Percentiles rank a stretch among this genome's conserved stretches.
These are phyloP conservation scores for Notothenia rossii DNA, from an alignment of 2,113 vertebrate genomes.

Conservation along the genomic window DNA sequence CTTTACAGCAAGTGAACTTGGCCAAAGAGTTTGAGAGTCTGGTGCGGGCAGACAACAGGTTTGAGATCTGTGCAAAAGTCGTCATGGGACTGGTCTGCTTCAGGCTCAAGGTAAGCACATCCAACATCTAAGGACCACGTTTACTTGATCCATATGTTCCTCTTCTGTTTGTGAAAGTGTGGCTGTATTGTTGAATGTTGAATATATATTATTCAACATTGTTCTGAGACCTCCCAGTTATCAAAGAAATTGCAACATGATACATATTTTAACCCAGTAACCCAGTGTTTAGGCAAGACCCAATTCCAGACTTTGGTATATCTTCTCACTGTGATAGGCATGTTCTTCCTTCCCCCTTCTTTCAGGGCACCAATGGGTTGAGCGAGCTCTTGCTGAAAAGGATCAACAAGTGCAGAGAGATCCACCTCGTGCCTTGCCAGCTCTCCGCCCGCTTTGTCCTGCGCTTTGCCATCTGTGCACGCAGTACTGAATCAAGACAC, in stretches of 20 bases:
- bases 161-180: not conserved
- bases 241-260: not conserved
- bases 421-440: constrained; percentile 93
- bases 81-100: constrained; percentile 95
- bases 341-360: not conserved
- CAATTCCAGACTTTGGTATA: not conserved
- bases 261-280: not conserved
- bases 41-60: constrained; percentile 89
- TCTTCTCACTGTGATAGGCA: not conserved
- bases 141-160: not conserved
- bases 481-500: constrained; percentile 86
- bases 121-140: not conserved
- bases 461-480: constrained; percentile 91
- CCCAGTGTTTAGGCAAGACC: not conserved
- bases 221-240: not conserved
- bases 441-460: constrained; percentile 89
- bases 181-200: not conserved
- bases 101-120: constrained; percentile 91
- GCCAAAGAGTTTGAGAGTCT: constrained; percentile 91
- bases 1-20: constrained; percentile 89
- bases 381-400: constrained; percentile 90
- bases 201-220: not conserved
- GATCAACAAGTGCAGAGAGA: constrained; percentile 87
- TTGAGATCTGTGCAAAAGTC: constrained; percentile 93
- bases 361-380: constrained; percentile 87